A percentile compares a stretch with the other conserved stretches of the same genome.
Conservation (phyloP, 2,888 invertebrate species). For the Sthenelais limicola region DNA sequence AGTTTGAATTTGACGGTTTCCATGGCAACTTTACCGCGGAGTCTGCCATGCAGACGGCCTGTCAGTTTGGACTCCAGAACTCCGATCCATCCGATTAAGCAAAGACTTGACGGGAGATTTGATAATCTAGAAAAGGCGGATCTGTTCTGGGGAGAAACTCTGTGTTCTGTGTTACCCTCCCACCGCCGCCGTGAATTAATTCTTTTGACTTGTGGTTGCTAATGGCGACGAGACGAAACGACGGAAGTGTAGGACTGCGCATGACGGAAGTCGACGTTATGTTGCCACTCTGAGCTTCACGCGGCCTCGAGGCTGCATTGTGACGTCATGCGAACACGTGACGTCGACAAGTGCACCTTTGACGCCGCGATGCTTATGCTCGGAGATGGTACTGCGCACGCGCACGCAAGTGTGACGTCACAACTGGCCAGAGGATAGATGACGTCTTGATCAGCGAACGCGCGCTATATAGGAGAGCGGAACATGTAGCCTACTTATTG, state of each 20-base stretch:
- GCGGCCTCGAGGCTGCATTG: constrained; percentile 21
- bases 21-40: constrained; percentile 6
- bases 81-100: constrained; percentile 11
- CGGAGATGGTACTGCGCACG: constrained; percentile 32
- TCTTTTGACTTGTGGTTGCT: too few species aligned
- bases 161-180: too few species aligned
- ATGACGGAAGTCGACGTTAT: background rate
- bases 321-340: background rate
- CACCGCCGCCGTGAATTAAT: too few species aligned
- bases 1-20: too few species aligned
- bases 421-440: too few species aligned
- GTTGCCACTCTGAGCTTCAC: constrained; percentile 31
- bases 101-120: too few species aligned
- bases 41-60: constrained; percentile 13
- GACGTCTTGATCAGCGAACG: too few species aligned
- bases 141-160: too few species aligned
- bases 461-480: too few species aligned
- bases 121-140: too few species aligned
- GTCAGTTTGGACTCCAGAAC: constrained; percentile 11
- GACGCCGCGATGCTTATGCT: constrained; percentile 21
- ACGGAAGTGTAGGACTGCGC: background rate
- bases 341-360: constrained; percentile 14
- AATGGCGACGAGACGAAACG: background rate
- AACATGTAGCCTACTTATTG: too few species aligned
- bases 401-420: too few species aligned